These are phyloP conservation scores for Sesia bembeciformis DNA, from an alignment of 2,888 invertebrate species.

Conservation along the genomic window DNA sequence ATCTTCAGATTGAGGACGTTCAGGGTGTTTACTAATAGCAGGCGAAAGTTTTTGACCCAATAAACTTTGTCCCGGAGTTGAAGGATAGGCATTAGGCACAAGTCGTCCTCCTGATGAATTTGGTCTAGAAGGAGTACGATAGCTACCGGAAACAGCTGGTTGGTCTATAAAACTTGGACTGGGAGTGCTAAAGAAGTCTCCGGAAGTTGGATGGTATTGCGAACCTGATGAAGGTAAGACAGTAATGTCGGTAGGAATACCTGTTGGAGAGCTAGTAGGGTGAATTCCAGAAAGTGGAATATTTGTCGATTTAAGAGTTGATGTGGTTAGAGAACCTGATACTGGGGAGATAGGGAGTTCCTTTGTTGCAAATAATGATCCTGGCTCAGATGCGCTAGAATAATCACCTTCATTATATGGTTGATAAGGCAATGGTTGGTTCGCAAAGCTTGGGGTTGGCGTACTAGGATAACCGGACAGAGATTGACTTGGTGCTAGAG, in stretches of 20 bases:
- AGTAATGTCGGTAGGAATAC: background rate
- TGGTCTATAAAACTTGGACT: no score
- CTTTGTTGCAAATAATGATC: no score
- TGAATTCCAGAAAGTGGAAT: background rate
- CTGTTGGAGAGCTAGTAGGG: background rate
- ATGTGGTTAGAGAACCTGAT: background rate
- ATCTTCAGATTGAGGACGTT: constrained; percentile 31
- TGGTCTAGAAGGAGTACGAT: no score
- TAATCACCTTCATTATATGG: no score
- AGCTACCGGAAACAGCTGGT: no score
- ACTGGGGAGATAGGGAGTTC: background rate
- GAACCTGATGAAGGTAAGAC: background rate
- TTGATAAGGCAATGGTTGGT: background rate
- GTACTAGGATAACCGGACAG: background rate
- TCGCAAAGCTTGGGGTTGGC: background rate
- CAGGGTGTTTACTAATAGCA: constrained; percentile 8
- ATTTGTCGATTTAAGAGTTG: background rate
- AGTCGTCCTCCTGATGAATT: no score
- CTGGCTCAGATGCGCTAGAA: no score
- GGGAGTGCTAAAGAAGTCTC: no score
- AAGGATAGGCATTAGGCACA: no score
- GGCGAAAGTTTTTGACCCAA: no score
- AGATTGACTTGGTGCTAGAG: background rate
- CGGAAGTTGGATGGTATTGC: background rate
- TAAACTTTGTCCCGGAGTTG: no score